A percentile compares a stretch with the other conserved stretches of the same genome.
Conservation (phyloP, 2,797 vertebrate genomes). For the Dendrocincla tyrannina region DNA sequence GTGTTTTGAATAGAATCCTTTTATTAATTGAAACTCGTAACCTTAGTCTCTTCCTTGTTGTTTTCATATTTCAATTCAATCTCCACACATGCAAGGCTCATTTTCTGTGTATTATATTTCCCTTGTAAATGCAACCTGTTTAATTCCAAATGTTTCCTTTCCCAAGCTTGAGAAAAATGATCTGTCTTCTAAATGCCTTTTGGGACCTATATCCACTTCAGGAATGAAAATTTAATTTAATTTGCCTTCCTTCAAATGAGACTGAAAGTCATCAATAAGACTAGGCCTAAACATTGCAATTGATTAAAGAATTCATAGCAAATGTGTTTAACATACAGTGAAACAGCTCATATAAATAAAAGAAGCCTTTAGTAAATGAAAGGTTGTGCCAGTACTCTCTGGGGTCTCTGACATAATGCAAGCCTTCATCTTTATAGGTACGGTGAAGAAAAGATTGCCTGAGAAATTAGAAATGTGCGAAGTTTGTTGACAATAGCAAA, state of each 20-base stretch:
- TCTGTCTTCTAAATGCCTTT: slow-evolving; percentile 46
- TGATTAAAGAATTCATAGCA: slow-evolving; percentile 36
- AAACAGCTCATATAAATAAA: slow-evolving; percentile 28
- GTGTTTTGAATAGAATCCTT: neutral
- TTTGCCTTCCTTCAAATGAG: slow-evolving; percentile 51
- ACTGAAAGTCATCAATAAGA: slow-evolving; percentile 60
- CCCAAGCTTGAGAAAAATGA: slow-evolving; percentile 51
- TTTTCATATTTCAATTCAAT: neutral
- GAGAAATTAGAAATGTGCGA: neutral
- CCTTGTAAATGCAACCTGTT: slow-evolving; percentile 31
- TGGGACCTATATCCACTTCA: slow-evolving; percentile 51
- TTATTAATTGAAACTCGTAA: neutral
- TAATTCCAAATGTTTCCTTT: slow-evolving; percentile 58
- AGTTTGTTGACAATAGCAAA: neutral
- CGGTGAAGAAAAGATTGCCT: neutral
- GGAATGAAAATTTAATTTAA: slow-evolving; percentile 60
- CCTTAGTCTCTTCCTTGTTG: neutral
- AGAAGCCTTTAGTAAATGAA: neutral
- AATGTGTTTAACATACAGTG: neutral
- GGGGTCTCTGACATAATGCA: neutral
- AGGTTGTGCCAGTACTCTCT: neutral
- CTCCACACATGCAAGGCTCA: neutral
- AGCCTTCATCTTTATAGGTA: neutral
- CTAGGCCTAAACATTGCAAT: slow-evolving; percentile 1
- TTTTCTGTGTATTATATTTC: neutral